Conservation (phyloP, 2,113 vertebrate species). For the Chionis minor region DNA sequence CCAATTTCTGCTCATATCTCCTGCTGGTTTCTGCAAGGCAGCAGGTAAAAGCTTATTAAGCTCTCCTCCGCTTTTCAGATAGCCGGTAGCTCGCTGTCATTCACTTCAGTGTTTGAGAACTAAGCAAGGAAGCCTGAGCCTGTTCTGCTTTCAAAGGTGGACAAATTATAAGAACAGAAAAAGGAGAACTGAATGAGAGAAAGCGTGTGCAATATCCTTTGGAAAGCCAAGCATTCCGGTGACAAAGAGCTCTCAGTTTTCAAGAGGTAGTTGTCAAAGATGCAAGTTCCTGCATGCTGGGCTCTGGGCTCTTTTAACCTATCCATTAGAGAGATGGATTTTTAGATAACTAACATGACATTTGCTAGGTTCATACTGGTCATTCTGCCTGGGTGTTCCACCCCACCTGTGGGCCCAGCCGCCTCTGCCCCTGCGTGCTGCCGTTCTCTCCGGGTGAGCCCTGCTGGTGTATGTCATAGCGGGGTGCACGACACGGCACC, state of each 20-base stretch:
- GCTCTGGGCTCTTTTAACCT: not conserved
- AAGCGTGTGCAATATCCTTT: not conserved
- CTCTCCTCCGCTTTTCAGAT: not conserved
- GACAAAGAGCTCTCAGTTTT: not conserved
- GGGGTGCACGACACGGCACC: not conserved
- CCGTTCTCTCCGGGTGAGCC: not conserved
- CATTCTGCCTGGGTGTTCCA: slow-evolving; percentile 55
- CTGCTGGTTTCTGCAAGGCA: not conserved
- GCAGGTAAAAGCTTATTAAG: not conserved
- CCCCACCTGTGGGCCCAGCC: not conserved
- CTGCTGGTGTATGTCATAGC: not conserved
- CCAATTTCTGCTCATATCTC: not conserved
- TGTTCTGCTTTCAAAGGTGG: not conserved
- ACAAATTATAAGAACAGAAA: not conserved
- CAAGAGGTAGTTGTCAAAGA: not conserved
- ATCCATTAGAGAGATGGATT: slow-evolving; percentile 52
- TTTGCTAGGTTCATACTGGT: not conserved
- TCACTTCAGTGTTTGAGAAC: not conserved
- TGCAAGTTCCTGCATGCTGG: slow-evolving; percentile 34
- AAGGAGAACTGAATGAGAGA: not conserved
- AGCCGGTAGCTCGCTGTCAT: not conserved
- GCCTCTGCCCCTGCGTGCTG: not conserved
- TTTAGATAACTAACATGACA: slow-evolving; percentile 41
- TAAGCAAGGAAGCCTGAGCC: not conserved
- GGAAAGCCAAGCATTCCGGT: not conserved